Conservation (phyloP, 64 coral and sea anemone genomes). For the Dendrophyllia cribrosa region DNA sequence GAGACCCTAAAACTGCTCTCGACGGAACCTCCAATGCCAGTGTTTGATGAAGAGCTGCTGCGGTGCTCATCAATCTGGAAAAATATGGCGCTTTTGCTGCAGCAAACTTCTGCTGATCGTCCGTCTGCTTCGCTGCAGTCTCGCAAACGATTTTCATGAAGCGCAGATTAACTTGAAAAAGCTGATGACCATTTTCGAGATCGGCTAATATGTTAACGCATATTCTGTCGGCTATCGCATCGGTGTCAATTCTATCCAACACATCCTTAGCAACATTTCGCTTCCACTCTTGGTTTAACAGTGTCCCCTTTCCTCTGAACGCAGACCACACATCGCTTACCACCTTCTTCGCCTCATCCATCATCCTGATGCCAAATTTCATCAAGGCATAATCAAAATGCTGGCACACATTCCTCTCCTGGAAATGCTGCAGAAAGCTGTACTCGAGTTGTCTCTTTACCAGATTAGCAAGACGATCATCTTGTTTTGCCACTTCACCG, state of each 20-base stretch:
- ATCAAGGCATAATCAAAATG: slow-evolving; percentile 63
- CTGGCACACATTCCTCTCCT: background rate
- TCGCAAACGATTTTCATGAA: slow-evolving; percentile 31
- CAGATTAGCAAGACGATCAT: slow-evolving; percentile 3
- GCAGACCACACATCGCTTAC: slow-evolving; percentile 39
- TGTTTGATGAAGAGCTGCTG: slow-evolving; percentile 8
- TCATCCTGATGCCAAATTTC: slow-evolving; percentile 8
- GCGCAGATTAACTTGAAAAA: slow-evolving; percentile 16
- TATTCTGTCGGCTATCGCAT: slow-evolving; percentile 37
- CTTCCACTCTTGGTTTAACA: slow-evolving; percentile 50
- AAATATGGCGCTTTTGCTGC: slow-evolving; percentile 1
- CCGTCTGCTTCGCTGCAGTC: slow-evolving; percentile 4
- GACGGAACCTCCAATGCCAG: background rate
- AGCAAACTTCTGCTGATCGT: background rate
- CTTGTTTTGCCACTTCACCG: slow-evolving; percentile 25
- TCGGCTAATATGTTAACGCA: background rate
- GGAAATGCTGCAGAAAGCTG: slow-evolving; percentile 36
- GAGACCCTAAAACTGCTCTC: background rate
- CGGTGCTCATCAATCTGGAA: slow-evolving; percentile 50
- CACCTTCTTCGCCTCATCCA: slow-evolving; percentile 16
- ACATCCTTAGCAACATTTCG: slow-evolving; percentile 49
- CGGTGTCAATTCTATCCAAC: slow-evolving; percentile 29
- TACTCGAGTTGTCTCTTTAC: slow-evolving; percentile 39
- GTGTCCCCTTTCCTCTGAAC: slow-evolving; percentile 40
- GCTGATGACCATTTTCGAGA: slow-evolving; percentile 22